phyloP scores from a whole-genome alignment of 2,113 vertebrate species.

The Leucopsar rothschildi region DNA sequence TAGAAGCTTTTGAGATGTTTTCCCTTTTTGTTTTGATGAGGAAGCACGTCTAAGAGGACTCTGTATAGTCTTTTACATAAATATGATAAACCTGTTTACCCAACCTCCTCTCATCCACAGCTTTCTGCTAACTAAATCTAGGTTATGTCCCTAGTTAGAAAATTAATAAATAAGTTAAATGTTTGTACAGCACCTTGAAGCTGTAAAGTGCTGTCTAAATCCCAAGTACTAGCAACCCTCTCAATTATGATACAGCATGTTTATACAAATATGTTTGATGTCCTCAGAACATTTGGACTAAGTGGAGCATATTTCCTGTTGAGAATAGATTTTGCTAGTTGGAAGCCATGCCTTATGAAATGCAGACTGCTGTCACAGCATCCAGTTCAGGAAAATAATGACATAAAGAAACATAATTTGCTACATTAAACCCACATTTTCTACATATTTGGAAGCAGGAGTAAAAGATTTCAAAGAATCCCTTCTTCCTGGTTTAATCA shows the following conservation, averaged over 20 bases:
- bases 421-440: conserved; percentile 15
- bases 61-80: neutral
- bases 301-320: conserved; percentile 24
- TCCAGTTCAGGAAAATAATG: neutral
- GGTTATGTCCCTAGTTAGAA: conserved; percentile 51
- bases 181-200: conserved; percentile 55
- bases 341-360: neutral
- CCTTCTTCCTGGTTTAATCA: neutral
- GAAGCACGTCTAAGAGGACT: neutral
- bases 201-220: conserved; percentile 32
- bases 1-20: neutral
- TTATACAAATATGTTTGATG: conserved; percentile 15
- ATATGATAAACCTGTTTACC: neutral
- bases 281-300: conserved; percentile 20
- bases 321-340: conserved; percentile 28
- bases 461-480: neutral
- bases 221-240: neutral
- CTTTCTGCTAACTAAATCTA: conserved; percentile 26
- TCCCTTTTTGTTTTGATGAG: neutral
- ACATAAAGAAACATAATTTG: neutral
- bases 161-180: conserved; percentile 57
- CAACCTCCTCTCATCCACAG: neutral
- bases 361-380: neutral
- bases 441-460: neutral
- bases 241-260: neutral